Percentiles rank a stretch among this genome's conserved stretches.
phyloP scores from a whole-genome alignment of 2,113 vertebrate species.

The Eulemur macaco region DNA sequence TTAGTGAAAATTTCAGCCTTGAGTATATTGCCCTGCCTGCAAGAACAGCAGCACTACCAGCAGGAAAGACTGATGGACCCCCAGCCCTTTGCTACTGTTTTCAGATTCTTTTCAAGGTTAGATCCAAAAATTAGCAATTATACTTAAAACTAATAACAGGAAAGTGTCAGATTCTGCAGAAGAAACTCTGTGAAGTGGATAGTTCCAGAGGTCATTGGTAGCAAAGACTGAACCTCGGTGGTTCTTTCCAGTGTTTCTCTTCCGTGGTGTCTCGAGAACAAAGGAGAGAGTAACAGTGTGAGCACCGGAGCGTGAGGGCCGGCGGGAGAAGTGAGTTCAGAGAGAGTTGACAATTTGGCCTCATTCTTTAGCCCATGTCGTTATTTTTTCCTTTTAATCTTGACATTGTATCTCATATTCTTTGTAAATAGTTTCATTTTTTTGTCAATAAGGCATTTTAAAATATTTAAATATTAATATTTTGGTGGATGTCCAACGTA shows the following conservation, averaged over 20 bases:
- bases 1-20: too few relatives aligned
- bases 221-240: not conserved
- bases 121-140: conserved; percentile 47
- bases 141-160: not conserved
- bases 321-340: fast-evolving
- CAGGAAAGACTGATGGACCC: not conserved
- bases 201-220: not conserved
- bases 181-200: not conserved
- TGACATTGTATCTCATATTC: not conserved
- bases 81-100: not conserved
- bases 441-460: not conserved
- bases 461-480: not conserved
- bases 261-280: not conserved
- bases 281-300: fast-evolving
- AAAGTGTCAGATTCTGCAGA: not conserved
- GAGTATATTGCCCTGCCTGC: fast-evolving
- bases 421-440: not conserved
- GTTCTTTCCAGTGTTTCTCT: not conserved
- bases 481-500: not conserved
- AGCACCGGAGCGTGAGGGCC: fast-evolving
- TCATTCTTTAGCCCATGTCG: fast-evolving
- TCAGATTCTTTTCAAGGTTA: conserved; percentile 10
- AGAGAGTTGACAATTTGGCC: fast-evolving
- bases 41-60: not conserved
- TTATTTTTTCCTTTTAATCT: not conserved